Conservation (phyloP, 2,888 invertebrate species). For the Drosophila colorata region DNA sequence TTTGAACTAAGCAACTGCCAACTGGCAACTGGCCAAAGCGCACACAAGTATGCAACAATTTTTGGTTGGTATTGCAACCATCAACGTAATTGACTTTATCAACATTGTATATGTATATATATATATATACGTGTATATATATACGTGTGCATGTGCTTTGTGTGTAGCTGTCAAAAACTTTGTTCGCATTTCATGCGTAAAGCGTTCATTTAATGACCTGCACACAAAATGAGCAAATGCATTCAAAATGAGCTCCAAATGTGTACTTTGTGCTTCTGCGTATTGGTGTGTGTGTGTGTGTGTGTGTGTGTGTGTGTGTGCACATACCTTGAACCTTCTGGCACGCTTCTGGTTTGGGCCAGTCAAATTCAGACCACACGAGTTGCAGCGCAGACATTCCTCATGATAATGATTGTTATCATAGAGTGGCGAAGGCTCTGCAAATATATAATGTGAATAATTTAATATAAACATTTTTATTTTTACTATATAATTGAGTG, state of each 20-base stretch:
- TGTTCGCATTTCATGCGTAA: constrained; percentile 53
- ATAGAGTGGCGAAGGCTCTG: constrained; percentile 96
- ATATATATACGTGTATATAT: constrained; percentile 5
- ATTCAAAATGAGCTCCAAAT: constrained; percentile 57
- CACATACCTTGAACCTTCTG: constrained; percentile 87
- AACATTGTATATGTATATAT: constrained; percentile 3
- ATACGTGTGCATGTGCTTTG: background rate
- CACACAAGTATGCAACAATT: constrained; percentile 37
- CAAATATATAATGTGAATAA: constrained; percentile 75
- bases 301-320: constrained; percentile 2
- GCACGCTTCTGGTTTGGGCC: constrained; percentile 93
- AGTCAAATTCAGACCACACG: constrained; percentile 96
- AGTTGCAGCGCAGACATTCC: constrained; percentile 98
- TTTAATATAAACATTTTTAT: constrained; percentile 10
- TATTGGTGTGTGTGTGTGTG: constrained; percentile 3
- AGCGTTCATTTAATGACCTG: constrained; percentile 59
- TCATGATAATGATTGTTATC: constrained; percentile 99
- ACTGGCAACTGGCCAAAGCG: constrained; percentile 20
- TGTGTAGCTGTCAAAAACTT: background rate
- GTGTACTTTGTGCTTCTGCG: background rate
- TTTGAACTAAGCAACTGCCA: constrained; percentile 6
- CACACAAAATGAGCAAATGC: constrained; percentile 61
- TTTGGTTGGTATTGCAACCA: constrained; percentile 17
- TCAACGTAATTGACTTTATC: constrained; percentile 43
- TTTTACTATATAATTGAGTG: no score